These are phyloP conservation scores for Apolygus lucorum DNA, from an alignment of 1,140 invertebrate species.

Conservation along the genomic window DNA sequence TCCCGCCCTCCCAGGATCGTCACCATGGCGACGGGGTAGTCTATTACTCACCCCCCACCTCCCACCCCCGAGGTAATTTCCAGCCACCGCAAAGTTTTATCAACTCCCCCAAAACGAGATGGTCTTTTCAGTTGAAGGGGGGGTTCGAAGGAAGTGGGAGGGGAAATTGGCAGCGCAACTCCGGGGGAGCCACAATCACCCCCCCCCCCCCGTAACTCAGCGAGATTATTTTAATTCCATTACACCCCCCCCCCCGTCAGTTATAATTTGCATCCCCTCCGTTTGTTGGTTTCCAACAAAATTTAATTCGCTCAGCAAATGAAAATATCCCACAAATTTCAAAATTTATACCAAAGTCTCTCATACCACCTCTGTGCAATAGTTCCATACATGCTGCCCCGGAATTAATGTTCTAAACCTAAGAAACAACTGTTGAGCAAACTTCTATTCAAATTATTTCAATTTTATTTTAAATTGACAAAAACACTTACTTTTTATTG, in stretches of 20 bases:
- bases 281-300: not conserved
- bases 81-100: constrained; percentile 10
- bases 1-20: not conserved
- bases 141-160: not conserved
- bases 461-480: too few relatives aligned
- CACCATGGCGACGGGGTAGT: constrained; percentile 3
- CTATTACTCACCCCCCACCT: not conserved
- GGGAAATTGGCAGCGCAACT: not conserved
- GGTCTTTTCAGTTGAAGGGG: not conserved
- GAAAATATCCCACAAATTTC: too few relatives aligned
- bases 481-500: too few relatives aligned
- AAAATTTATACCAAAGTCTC: too few relatives aligned
- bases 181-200: not conserved
- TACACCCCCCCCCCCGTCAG: not conserved
- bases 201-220: not conserved
- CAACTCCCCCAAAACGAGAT: constrained; percentile 2
- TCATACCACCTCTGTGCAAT: too few relatives aligned
- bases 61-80: constrained; percentile 4
- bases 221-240: constrained; percentile 1
- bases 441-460: too few relatives aligned
- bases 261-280: not conserved
- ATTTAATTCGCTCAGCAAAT: too few relatives aligned
- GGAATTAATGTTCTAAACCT: too few relatives aligned
- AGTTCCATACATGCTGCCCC: too few relatives aligned
- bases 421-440: too few relatives aligned